Percentiles rank a stretch among this genome's conserved stretches.
These are phyloP conservation scores for Schizotus pectinicornis DNA, from an alignment of 2,888 invertebrate genomes.

Conservation along the genomic window DNA sequence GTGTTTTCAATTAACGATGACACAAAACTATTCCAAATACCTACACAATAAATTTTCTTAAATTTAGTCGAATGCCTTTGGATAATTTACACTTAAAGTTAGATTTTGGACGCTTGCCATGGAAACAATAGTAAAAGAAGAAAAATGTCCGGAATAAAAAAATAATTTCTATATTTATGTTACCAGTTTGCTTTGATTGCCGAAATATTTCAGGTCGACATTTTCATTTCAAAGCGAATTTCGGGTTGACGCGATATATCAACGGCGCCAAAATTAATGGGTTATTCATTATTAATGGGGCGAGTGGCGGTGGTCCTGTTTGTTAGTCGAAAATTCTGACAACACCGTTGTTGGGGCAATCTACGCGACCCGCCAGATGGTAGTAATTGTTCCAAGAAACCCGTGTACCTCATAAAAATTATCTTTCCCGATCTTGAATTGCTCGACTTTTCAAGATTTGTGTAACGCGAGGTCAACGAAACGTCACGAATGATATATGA, in stretches of 20 bases:
- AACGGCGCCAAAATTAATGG: too few species aligned
- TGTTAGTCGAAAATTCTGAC: too few species aligned
- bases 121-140: constrained; percentile 17
- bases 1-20: constrained; percentile 16
- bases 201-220: too few species aligned
- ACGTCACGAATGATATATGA: constrained; percentile 26
- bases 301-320: too few species aligned
- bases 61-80: constrained; percentile 22
- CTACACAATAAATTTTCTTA: constrained; percentile 21
- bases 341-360: too few species aligned
- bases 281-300: too few species aligned
- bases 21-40: constrained; percentile 23
- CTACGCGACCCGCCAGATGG: too few species aligned
- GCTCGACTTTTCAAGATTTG: constrained; percentile 1
- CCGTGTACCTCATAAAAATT: not conserved
- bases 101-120: constrained; percentile 24
- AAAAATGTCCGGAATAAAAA: constrained; percentile 19
- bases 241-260: too few species aligned
- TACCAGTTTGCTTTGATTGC: constrained; percentile 1
- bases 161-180: constrained; percentile 14
- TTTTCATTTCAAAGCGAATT: too few species aligned
- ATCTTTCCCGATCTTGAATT: constrained; percentile 1
- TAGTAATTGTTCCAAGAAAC: not conserved
- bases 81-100: constrained; percentile 16
- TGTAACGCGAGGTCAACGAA: constrained; percentile 35